Evolutionary conservation across 2,797 vertebrate genomes (phyloP).

Genomic region (Cyprinodon diabolis): DNA sequence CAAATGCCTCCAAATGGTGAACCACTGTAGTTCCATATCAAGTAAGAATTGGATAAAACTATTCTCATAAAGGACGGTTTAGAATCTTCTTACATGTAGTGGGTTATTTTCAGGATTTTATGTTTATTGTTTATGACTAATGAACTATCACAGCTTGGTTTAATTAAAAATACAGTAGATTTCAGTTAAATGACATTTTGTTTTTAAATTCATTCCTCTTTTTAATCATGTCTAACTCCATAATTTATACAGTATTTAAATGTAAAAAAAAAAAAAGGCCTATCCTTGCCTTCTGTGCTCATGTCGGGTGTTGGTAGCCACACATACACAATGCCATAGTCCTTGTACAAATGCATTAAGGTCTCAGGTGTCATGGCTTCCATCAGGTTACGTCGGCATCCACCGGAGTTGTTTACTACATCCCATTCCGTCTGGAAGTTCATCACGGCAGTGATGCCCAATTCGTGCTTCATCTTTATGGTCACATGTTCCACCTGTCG

Average conservation of each 20-base stretch:
- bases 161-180: too few species aligned
- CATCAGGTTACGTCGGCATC: constrained; percentile 85
- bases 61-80: too few species aligned
- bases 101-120: too few species aligned
- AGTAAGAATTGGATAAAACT: too few species aligned
- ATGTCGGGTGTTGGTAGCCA: constrained; percentile 98
- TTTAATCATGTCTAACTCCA: too few species aligned
- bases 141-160: too few species aligned
- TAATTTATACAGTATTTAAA: neutral
- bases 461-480: constrained; percentile 91
- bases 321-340: constrained; percentile 89
- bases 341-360: constrained; percentile 90
- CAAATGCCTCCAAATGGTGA: too few species aligned
- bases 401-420: constrained; percentile 90
- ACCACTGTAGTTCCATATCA: too few species aligned
- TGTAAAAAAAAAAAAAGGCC: neutral
- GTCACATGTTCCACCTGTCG: constrained; percentile 92
- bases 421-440: constrained; percentile 98
- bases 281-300: constrained; percentile 92
- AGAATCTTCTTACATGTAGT: too few species aligned
- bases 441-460: constrained; percentile 93
- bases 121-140: too few species aligned
- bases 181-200: too few species aligned
- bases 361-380: constrained; percentile 89
- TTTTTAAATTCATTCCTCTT: too few species aligned